phyloP scores from a whole-genome alignment of 2,888 invertebrate genomes.

The Iselma pallidipennis region DNA sequence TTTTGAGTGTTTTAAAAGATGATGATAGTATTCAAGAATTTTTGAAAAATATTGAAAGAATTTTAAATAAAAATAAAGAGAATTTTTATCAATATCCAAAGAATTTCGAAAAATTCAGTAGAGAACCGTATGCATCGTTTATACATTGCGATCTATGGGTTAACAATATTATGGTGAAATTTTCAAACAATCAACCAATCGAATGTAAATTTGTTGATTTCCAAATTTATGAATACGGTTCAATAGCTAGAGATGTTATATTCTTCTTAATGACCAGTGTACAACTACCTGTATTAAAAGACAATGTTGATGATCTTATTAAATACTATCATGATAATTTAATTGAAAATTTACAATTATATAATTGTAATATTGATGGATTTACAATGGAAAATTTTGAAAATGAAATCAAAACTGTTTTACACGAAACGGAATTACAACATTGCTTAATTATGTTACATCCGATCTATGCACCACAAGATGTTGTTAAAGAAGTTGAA shows the following conservation, averaged over 20 bases:
- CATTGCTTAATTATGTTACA: slow-evolving; percentile 10
- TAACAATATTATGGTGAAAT: slow-evolving; percentile 62
- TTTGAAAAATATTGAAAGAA: neutral
- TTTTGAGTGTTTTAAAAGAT: neutral
- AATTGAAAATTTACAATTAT: neutral
- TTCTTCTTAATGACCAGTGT: slow-evolving; percentile 40
- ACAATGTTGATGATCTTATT: slow-evolving; percentile 6
- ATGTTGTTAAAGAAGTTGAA: neutral
- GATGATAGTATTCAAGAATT: neutral
- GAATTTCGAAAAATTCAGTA: neutral
- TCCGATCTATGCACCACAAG: slow-evolving; percentile 4
- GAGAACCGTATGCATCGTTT: slow-evolving; percentile 59
- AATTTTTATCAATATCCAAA: neutral
- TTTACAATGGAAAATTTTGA: slow-evolving; percentile 2
- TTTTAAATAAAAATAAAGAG: neutral
- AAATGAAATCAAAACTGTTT: neutral
- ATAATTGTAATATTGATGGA: neutral
- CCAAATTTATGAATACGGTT: slow-evolving; percentile 35
- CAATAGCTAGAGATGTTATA: slow-evolving; percentile 34
- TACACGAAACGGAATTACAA: neutral
- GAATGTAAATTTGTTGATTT: slow-evolving; percentile 39
- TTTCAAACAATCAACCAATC: slow-evolving; percentile 30
- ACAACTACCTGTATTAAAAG: slow-evolving; percentile 5
- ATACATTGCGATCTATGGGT: slow-evolving; percentile 63
- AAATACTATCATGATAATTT: slow-evolving; percentile 7